Conservation (phyloP, 2,888 invertebrate genomes). For the Rotaria magnacalcarata region DNA sequence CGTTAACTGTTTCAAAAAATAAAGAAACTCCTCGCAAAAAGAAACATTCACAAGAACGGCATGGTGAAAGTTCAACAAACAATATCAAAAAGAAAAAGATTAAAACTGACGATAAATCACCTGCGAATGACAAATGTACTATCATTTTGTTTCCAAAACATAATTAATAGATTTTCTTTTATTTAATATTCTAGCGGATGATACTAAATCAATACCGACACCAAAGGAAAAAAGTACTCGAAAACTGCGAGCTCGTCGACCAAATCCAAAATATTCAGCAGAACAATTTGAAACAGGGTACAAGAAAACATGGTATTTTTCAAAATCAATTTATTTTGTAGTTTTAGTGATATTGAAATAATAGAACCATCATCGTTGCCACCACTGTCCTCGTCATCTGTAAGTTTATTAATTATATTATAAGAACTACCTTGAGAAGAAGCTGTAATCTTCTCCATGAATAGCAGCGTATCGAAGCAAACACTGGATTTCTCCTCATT, state of each 20-base stretch:
- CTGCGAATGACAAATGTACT: neutral
- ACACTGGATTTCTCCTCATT: too few species aligned
- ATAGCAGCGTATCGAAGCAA: too few species aligned
- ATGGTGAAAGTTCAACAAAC: neutral
- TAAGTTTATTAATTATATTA: neutral
- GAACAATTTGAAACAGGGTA: conserved; percentile 29
- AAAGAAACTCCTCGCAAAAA: neutral
- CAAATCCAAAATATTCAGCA: conserved; percentile 21
- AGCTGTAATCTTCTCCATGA: too few species aligned
- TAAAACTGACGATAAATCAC: neutral
- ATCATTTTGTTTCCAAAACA: neutral
- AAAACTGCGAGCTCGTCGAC: neutral
- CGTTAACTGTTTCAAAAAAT: neutral
- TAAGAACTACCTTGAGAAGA: too few species aligned
- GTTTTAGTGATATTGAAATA: neutral
- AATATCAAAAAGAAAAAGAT: neutral
- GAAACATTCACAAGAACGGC: neutral
- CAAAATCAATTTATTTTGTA: neutral
- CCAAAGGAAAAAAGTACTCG: neutral
- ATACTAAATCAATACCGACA: neutral
- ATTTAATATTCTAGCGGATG: neutral
- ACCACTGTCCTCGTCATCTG: neutral
- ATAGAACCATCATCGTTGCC: neutral
- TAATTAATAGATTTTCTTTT: too few species aligned
- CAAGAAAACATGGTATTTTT: neutral